Evolutionary conservation across 2,113 vertebrate genomes (phyloP), one percentile per base, ranked within the genome.

Genomic region (Spea bombifrons): DNA sequence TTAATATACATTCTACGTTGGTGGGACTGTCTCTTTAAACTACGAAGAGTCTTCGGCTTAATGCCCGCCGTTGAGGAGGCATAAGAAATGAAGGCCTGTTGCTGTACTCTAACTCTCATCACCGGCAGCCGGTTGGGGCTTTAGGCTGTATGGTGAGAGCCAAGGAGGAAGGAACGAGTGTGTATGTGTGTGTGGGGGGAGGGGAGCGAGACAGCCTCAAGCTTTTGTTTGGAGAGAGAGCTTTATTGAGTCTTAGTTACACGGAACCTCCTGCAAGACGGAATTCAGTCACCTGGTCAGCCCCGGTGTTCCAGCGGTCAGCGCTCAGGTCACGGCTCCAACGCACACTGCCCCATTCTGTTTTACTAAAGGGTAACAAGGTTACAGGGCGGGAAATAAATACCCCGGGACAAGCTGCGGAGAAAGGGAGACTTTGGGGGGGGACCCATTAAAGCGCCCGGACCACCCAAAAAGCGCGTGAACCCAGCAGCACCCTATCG

Each of bases 251-350:
- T 13, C 4, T 59, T 13, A 59, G 15, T 13, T 13, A 59, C 15
- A 59, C 1, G 15, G 10, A 9, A 59, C 55, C 55, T 59, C 55
- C 55, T 59, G 55, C 15, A 13, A 59, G 15, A 59, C 15, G 15
- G 10, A 59, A 59, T 59, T 59, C 8, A 59, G 6, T 76, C 75
- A 76, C 75, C 75, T 76, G 17, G 63, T 45, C 10, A 47, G 75
- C 75, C 75, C 75, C 67, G 55, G 75, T 67, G 49, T 45, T 53
- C 6, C 13, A 17, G 43, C 5, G 75, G n/a, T 76, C 44, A 10
- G 30, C 44, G 13, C 65, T 59, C 55, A 59, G 55, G 15, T 59
- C 10, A 59, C 10, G 15, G 55, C 55, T 59, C 15, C 55, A 59
- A 12, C 4, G 55, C 55, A 4, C 10, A 9, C 15, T 59, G 10